phyloP scores from a whole-genome alignment of 1,140 invertebrate genomes.

The Cotesia glomerata region DNA sequence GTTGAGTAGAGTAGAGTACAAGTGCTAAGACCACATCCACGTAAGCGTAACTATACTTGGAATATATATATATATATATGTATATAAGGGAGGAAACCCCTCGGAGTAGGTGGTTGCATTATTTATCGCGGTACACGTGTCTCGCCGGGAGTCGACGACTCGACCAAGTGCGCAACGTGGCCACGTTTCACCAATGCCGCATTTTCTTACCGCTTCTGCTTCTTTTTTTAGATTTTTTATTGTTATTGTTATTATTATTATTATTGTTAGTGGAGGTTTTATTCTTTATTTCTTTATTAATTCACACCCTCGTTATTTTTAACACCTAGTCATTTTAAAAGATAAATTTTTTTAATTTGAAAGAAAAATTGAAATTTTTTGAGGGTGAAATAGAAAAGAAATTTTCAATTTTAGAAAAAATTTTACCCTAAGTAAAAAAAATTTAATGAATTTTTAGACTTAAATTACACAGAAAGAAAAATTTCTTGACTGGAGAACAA shows the following conservation, averaged over 20 bases:
- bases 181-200: slow-evolving; percentile 24
- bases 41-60: slow-evolving; percentile 47
- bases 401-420: no score
- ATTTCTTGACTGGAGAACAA: no score
- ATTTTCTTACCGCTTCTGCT: slow-evolving; percentile 8
- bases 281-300: not conserved
- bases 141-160: slow-evolving; percentile 45
- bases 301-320: not conserved
- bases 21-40: slow-evolving; percentile 43
- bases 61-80: no score
- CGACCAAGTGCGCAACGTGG: slow-evolving; percentile 38
- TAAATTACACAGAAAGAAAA: no score
- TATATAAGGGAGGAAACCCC: slow-evolving; percentile 18
- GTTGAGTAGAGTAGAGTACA: slow-evolving; percentile 35
- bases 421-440: no score
- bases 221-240: slow-evolving; percentile 1
- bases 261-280: not conserved
- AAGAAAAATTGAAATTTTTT: no score
- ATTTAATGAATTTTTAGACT: no score
- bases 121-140: slow-evolving; percentile 62
- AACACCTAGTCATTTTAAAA: not conserved
- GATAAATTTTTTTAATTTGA: no score
- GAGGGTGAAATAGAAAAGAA: no score
- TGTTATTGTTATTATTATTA: not conserved
- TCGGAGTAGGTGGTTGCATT: slow-evolving; percentile 48